Base-by-base conservation (phyloP, 2,797 vertebrate genomes). In the Enteromius anoplus region DNA sequence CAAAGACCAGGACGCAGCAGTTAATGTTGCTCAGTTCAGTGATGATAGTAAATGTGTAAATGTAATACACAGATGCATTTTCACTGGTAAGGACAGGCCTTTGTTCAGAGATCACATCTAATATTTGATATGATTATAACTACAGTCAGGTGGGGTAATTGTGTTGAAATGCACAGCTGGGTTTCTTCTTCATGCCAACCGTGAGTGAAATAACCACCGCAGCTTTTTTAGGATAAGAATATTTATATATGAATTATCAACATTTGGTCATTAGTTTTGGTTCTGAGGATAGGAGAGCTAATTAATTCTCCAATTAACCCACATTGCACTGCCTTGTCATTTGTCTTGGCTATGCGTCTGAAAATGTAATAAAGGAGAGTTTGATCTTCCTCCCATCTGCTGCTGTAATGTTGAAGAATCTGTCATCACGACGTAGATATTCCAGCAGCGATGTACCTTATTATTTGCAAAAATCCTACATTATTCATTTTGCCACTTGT, bases 401-500 rank as follows among this genome's bases (percentile, higher is more conserved):
- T 51, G n/a, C 40, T 9, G 21, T 23, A 0, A 49, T 69, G 9
- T 55, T 79, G 47, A 58, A 45, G 53, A 10, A 60, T 81, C n/a
- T 45, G 69, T 51, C 69, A 70, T 60, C 49, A 62, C 29, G 6
- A 10, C 11, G 8, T 23, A 81, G 8, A 65, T 81, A 37, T 65
- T 81, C 70, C 42, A 81, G 42, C 14, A 55, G 23, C 11, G 5
- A 37, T 65, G 23, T n/a, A 82, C n/a, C 29, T 51, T 58, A 68
- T 83, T 83, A 77, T 77, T 69, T 69, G 49, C 72, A 10, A 5
- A 58, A 60, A 45, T 47, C 23, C 19, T 68, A n/a, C 72, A 32
- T 82, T 15, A 82, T 34, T 75, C 34, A 66, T 64, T 78, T 49
- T 75, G 26, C 64, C 75, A 71, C 75, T 78, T 78, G 37, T 70